Evolutionary conservation across 2,113 vertebrate species (phyloP), one percentile per base, ranked within the genome.

Genomic region (Scomber colias): DNA sequence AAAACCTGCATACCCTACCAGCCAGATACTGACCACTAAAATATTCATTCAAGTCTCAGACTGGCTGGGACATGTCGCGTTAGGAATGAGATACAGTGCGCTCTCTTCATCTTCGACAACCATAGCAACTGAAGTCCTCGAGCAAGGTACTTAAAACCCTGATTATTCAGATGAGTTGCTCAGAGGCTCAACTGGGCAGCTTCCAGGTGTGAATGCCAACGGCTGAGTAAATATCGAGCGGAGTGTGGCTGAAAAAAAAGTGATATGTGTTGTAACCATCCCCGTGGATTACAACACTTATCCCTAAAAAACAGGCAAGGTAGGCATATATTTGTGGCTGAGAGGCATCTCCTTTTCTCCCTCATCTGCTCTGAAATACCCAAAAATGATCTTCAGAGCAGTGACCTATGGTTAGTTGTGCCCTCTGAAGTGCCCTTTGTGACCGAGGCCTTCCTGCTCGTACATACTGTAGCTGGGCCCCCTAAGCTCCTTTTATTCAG

Each of bases 101-200:
- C 61, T 40, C 59, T 75, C 63, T 64, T 67, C 60, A 74, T 53
- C 75, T 60, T 75, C 51, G 40, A 81, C 73, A 82, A 65, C 75
- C 79, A 87, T 72, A 63, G 84, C 68, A 83, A 90, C 82, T 66
- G 56, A 69, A 53, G 74, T 73, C 82, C 75, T 78, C 65, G 75
- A 81, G 62, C 10, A 19, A 51, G 55, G 53, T 67, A 70, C 82
- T 87, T 71, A 61, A 72, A 74, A 13, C 46, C 44, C 54, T 50
- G 19, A 62, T 83, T 76, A 86, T 84, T 83, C 64, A 82, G 55
- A 78, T 30, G 65, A 85, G 57, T 44, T 53, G 35, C 71, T 70
- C 19, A 2, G 16, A 14, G 54, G 66, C 51, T 57, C 53, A 69
- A 59, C 59, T 68, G 82, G 73, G 60, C 19, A 27, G 61, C 56